Evolutionary conservation across 2,113 vertebrate species (phyloP).

Genomic region (Lota lota): DNA sequence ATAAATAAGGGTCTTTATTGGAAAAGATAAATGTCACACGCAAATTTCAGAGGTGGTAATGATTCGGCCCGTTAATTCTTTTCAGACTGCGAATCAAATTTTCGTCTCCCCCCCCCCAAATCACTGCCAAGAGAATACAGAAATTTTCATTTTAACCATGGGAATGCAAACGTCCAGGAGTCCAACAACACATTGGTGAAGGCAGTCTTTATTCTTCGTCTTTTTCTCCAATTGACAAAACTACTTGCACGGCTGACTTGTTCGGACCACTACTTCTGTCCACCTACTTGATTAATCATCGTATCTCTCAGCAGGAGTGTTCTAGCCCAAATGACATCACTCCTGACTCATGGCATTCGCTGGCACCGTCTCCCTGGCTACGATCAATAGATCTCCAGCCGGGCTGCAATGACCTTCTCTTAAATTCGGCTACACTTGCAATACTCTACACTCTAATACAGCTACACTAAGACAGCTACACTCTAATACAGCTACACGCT

Average conservation of each 20-base stretch:
- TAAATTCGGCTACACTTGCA: neutral
- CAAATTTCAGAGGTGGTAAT: constrained; percentile 63
- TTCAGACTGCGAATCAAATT: constrained; percentile 39
- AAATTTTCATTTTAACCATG: constrained; percentile 16
- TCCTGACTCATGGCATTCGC: constrained; percentile 24
- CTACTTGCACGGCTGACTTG: neutral
- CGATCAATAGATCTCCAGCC: constrained; percentile 36
- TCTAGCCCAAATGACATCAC: constrained; percentile 25
- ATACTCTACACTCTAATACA: too few relatives aligned
- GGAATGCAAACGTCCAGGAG: neutral
- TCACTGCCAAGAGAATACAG: constrained; percentile 18
- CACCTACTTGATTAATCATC: constrained; percentile 23
- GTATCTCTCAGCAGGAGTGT: constrained; percentile 16
- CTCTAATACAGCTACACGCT: too few relatives aligned
- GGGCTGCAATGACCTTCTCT: constrained; percentile 19
- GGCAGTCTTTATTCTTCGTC: neutral
- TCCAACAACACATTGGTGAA: neutral
- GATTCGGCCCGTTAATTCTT: constrained; percentile 68
- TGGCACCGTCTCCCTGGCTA: constrained; percentile 4
- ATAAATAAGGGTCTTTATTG: constrained; percentile 62
- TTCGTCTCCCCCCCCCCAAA: constrained; percentile 8
- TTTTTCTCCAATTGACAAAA: neutral
- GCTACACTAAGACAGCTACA: too few relatives aligned
- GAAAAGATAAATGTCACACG: constrained; percentile 61
- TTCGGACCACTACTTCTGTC: neutral